A percentile compares a stretch with the other conserved stretches of the same genome.
These are phyloP conservation scores for Neotoxoptera formosana DNA, from an alignment of 1,140 invertebrate species.

Conservation along the genomic window DNA sequence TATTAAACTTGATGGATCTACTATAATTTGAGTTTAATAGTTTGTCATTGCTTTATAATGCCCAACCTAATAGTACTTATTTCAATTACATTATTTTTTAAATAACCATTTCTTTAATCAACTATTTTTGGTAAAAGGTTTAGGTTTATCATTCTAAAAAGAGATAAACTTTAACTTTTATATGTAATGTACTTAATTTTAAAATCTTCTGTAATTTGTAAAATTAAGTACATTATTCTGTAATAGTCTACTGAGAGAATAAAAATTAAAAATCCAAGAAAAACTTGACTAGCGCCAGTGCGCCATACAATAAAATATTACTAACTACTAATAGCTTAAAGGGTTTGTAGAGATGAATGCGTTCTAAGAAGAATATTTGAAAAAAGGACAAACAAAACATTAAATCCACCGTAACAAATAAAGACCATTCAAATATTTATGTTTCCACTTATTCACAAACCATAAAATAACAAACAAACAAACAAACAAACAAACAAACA, in stretches of 20 bases:
- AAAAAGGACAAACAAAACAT: background rate
- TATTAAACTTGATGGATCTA: background rate
- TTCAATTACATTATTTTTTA: background rate
- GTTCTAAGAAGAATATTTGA: background rate
- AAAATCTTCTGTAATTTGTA: too few relatives aligned
- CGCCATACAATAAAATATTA: background rate
- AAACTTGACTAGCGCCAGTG: background rate
- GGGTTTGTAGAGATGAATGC: background rate
- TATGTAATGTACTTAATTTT: background rate
- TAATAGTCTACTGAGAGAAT: background rate
- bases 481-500: constrained; percentile 16
- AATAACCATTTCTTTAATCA: background rate
- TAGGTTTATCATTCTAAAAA: background rate
- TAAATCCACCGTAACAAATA: background rate
- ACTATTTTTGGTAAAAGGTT: background rate
- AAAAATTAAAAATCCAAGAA: background rate
- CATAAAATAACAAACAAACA: background rate
- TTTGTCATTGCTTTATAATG: background rate
- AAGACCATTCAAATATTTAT: background rate
- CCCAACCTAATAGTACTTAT: background rate
- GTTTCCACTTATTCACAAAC: background rate
- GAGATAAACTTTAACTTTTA: background rate
- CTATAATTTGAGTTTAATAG: background rate
- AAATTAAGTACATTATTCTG: too few relatives aligned
- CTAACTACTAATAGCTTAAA: background rate